Evolutionary conservation across 2,888 invertebrate species (phyloP).

Genomic region (Helicoverpa assulta): DNA sequence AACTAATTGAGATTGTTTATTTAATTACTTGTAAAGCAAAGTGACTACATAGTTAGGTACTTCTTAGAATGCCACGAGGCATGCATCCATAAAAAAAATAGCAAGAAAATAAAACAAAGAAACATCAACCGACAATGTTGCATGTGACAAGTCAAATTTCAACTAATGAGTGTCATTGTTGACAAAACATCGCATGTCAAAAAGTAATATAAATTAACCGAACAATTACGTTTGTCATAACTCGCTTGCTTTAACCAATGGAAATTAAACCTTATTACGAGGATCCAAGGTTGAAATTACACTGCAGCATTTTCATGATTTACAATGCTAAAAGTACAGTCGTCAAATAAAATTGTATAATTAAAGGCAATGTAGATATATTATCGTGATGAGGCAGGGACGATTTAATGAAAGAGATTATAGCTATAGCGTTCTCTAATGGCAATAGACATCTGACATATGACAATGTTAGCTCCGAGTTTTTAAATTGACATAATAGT

Average conservation of each 20-base stretch:
- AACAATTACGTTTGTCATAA: constrained; percentile 20
- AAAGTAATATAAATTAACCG: constrained; percentile 67
- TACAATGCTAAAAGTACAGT: constrained; percentile 48
- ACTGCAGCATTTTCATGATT: constrained; percentile 9
- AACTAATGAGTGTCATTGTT: constrained; percentile 70
- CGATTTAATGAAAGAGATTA: constrained; percentile 73
- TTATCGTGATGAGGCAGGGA: constrained; percentile 71
- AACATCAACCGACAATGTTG: constrained; percentile 46
- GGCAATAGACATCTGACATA: constrained; percentile 60
- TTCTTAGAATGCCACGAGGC: neutral
- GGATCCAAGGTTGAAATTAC: constrained; percentile 9
- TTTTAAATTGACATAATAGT: constrained; percentile 48
- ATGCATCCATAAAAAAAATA: constrained; percentile 21
- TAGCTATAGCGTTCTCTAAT: constrained; percentile 68
- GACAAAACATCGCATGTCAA: constrained; percentile 77
- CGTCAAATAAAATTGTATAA: constrained; percentile 74
- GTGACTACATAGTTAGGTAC: neutral
- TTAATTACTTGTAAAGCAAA: too few relatives aligned
- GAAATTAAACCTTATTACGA: neutral
- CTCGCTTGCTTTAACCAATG: neutral
- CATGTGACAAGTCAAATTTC: constrained; percentile 70
- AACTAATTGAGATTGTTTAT: too few relatives aligned
- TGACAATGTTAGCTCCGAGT: constrained; percentile 56
- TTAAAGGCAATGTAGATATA: constrained; percentile 79
- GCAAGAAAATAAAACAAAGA: constrained; percentile 53